A percentile compares a stretch with the other conserved stretches of the same genome.
phyloP scores from a whole-genome alignment of 1,140 invertebrate species.

The Drosophila sproati region DNA sequence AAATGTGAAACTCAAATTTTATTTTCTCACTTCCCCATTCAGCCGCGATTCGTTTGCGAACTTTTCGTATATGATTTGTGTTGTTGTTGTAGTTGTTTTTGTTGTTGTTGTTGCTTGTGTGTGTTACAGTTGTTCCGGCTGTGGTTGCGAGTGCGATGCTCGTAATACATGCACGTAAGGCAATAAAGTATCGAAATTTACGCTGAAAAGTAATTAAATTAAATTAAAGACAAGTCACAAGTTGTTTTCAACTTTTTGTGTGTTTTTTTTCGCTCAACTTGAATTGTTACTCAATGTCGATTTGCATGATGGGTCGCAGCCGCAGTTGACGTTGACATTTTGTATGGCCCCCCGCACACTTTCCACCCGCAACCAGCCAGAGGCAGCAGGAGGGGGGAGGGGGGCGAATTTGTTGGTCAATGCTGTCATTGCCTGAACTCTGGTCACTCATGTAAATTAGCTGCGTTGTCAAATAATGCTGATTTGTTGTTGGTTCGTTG shows the following conservation, averaged over 20 bases:
- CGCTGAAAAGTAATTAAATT: slow-evolving; percentile 65
- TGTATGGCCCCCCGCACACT: slow-evolving; percentile 7
- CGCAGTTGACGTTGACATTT: slow-evolving; percentile 64
- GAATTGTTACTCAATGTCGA: slow-evolving; percentile 55
- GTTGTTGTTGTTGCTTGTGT: background rate
- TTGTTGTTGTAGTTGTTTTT: background rate
- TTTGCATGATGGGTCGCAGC: slow-evolving; percentile 58
- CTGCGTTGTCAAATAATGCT: slow-evolving; percentile 81
- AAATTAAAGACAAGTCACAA: slow-evolving; percentile 71
- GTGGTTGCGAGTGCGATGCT: slow-evolving; percentile 1
- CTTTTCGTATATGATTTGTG: background rate
- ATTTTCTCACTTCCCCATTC: slow-evolving; percentile 25
- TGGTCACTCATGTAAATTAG: slow-evolving; percentile 76
- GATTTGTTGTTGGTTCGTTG: slow-evolving; percentile 75
- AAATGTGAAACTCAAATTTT: slow-evolving; percentile 21
- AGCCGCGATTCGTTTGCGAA: slow-evolving; percentile 15
- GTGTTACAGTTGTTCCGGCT: slow-evolving; percentile 3
- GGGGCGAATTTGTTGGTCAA: background rate
- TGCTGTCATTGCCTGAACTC: slow-evolving; percentile 34
- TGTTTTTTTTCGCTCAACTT: slow-evolving; percentile 31
- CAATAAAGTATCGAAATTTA: slow-evolving; percentile 68
- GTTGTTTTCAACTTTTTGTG: slow-evolving; percentile 64
- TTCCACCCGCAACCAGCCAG: slow-evolving; percentile 8
- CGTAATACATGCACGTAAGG: slow-evolving; percentile 20
- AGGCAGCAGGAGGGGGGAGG: background rate